These are phyloP conservation scores for Baronia brevicornis DNA, from an alignment of 2,888 invertebrate species.

Conservation along the genomic window DNA sequence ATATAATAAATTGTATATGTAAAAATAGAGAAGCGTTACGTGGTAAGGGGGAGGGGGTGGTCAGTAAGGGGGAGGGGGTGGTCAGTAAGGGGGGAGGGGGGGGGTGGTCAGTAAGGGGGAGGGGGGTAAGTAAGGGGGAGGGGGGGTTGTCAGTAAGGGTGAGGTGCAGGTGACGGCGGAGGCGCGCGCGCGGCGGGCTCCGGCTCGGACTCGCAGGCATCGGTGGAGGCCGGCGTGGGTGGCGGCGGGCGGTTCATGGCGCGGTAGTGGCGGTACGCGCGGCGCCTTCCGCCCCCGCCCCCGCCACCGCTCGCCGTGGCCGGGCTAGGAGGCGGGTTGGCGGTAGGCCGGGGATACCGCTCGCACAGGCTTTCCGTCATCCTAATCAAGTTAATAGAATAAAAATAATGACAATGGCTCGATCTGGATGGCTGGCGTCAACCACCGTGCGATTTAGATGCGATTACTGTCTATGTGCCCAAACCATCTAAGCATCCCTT, in stretches of 20 bases:
- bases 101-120: too few species aligned
- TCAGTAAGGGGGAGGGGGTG: too few species aligned
- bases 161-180: slow-evolving; percentile 85
- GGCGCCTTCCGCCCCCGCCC: slow-evolving; percentile 79
- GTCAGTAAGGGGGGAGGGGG: too few species aligned
- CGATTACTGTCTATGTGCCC: too few species aligned
- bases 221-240: slow-evolving; percentile 95
- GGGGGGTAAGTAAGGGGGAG: too few species aligned
- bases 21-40: too few species aligned
- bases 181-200: slow-evolving; percentile 88
- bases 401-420: slow-evolving; percentile 17
- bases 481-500: too few species aligned
- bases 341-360: slow-evolving; percentile 87
- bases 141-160: slow-evolving; percentile 10
- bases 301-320: slow-evolving; percentile 75
- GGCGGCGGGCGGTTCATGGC: slow-evolving; percentile 93
- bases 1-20: too few species aligned
- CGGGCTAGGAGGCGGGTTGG: slow-evolving; percentile 94
- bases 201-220: slow-evolving; percentile 90
- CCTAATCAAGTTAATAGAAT: too few species aligned
- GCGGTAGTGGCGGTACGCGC: slow-evolving; percentile 85
- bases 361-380: slow-evolving; percentile 81
- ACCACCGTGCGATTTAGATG: too few species aligned
- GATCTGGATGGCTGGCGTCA: background rate
- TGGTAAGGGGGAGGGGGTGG: too few species aligned